phyloP scores from a whole-genome alignment of 1,140 invertebrate species.

The Drosophila fuyamai region DNA sequence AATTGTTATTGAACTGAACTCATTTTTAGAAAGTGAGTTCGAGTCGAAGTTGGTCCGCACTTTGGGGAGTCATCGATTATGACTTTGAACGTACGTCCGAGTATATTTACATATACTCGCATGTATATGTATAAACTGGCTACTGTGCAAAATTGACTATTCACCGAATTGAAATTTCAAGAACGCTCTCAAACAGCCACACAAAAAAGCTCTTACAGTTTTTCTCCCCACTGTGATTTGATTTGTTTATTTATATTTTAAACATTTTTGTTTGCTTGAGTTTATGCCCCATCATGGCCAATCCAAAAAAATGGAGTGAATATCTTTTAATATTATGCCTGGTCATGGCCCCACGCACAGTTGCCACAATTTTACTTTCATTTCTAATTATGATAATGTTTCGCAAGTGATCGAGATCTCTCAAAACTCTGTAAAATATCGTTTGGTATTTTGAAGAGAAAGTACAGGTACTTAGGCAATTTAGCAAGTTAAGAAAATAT shows the following conservation, averaged over 20 bases:
- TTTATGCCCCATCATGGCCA: conserved; percentile 76
- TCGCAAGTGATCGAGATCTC: conserved; percentile 65
- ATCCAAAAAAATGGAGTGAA: conserved; percentile 24
- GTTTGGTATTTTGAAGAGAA: conserved; percentile 20
- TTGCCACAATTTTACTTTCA: conserved; percentile 72
- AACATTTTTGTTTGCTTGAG: conserved; percentile 50
- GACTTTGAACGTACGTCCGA: conserved; percentile 46
- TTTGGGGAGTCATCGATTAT: conserved; percentile 62
- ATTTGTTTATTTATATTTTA: conserved; percentile 76
- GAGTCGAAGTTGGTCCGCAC: conserved; percentile 36
- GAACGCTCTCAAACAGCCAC: conserved; percentile 54
- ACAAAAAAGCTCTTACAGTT: conserved; percentile 25
- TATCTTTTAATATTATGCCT: conserved; percentile 40
- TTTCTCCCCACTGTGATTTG: conserved; percentile 28
- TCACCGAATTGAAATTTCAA: conserved; percentile 72
- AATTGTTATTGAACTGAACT: conserved; percentile 74
- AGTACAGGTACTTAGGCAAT: conserved; percentile 24
- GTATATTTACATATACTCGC: conserved; percentile 17
- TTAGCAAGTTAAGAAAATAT: conserved; percentile 7
- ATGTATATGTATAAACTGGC: conserved; percentile 22
- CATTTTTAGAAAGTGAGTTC: conserved; percentile 78
- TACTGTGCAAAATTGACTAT: conserved; percentile 71
- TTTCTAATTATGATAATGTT: conserved; percentile 77
- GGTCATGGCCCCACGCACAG: conserved; percentile 67
- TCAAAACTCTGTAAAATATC: conserved; percentile 20